These are phyloP conservation scores for Tricholauxania praeusta DNA, from an alignment of 2,888 invertebrate species.

Conservation along the genomic window DNA sequence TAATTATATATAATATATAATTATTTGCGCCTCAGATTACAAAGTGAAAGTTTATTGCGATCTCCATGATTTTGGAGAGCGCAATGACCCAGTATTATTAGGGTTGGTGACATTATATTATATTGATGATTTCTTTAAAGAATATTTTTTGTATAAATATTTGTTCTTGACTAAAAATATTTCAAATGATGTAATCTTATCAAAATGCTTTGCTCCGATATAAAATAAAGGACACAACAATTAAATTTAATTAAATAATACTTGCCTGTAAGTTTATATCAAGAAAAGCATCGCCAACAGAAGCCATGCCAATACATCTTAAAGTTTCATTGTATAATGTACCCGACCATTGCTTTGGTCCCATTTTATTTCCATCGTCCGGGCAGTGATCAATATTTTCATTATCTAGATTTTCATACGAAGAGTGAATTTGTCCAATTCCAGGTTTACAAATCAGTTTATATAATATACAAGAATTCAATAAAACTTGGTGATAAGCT, in stretches of 20 bases:
- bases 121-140: too few relatives aligned
- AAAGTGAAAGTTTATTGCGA: too few relatives aligned
- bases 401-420: constrained; percentile 52
- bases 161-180: too few relatives aligned
- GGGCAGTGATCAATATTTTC: constrained; percentile 61
- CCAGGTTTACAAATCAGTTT: constrained; percentile 58
- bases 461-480: constrained; percentile 58
- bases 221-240: too few relatives aligned
- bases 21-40: too few relatives aligned
- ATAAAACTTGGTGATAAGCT: constrained; percentile 52
- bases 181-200: too few relatives aligned
- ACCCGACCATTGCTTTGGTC: constrained; percentile 61
- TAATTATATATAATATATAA: too few relatives aligned
- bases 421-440: constrained; percentile 32
- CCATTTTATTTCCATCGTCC: constrained; percentile 58
- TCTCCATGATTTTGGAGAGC: too few relatives aligned
- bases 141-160: too few relatives aligned
- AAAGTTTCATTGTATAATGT: constrained; percentile 54
- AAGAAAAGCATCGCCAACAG: constrained; percentile 53
- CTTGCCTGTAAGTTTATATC: constrained; percentile 45
- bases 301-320: constrained; percentile 55
- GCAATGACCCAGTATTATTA: too few relatives aligned
- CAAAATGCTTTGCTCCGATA: too few relatives aligned
- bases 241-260: neutral
- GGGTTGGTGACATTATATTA: too few relatives aligned